Evolutionary conservation across 2,888 invertebrate species (phyloP).

Genomic region (Spilosoma lubricipeda): DNA sequence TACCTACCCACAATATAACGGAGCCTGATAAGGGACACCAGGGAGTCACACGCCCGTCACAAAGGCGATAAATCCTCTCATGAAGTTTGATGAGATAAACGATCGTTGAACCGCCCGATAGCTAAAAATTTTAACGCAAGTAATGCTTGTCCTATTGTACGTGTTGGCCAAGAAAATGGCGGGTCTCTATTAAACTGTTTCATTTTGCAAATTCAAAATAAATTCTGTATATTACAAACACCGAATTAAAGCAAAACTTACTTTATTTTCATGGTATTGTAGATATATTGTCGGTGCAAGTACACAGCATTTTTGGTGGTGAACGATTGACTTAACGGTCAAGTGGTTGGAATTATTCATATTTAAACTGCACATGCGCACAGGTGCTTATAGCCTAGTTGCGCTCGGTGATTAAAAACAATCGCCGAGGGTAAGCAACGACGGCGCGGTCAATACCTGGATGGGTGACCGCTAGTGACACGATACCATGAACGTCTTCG

Average conservation of each 20-base stretch:
- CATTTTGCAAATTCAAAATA: not conserved
- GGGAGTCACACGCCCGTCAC: slow-evolving; percentile 47
- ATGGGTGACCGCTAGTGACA: too few species aligned
- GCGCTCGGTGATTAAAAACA: too few species aligned
- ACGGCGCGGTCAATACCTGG: too few species aligned
- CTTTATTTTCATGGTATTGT: not conserved
- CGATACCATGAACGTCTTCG: too few species aligned
- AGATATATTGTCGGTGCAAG: not conserved
- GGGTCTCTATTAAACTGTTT: not conserved
- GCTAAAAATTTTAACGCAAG: slow-evolving; percentile 24
- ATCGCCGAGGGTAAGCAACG: too few species aligned
- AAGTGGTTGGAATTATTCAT: not conserved
- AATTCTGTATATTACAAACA: not conserved
- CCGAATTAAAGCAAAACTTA: not conserved
- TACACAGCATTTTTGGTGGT: not conserved
- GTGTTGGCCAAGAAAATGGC: not conserved
- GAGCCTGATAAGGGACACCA: slow-evolving; percentile 36
- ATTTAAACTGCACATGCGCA: too few species aligned
- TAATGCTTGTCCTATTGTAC: slow-evolving; percentile 17
- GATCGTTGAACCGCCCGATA: slow-evolving; percentile 47
- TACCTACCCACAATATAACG: slow-evolving; percentile 11
- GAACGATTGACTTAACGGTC: not conserved
- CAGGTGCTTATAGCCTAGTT: too few species aligned
- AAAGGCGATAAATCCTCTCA: slow-evolving; percentile 37
- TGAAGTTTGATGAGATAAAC: slow-evolving; percentile 48